These are phyloP conservation scores for Smutsia temminckii DNA, from an alignment of 2,797 vertebrate species.

Conservation along the genomic window DNA sequence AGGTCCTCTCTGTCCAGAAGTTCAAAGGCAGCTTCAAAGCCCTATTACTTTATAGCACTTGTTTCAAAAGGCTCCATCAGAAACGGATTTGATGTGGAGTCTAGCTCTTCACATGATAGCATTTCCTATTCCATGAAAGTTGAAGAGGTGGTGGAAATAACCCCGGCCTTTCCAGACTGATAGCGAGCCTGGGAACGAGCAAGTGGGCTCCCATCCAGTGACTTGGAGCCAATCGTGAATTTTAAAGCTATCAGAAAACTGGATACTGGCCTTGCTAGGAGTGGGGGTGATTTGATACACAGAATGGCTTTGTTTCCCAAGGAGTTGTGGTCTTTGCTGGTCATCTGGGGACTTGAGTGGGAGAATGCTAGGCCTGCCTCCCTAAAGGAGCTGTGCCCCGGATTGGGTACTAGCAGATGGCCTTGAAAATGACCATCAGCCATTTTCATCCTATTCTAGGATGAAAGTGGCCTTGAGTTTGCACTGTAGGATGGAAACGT, in stretches of 20 bases:
- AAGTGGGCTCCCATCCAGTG: slow-evolving; percentile 49
- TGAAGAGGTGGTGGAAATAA: slow-evolving; percentile 44
- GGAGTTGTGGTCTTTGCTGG: slow-evolving; percentile 36
- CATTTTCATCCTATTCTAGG: background rate
- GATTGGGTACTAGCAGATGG: background rate
- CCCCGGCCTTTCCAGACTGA: slow-evolving; percentile 47
- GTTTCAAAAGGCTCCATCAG: background rate
- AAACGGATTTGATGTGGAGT: background rate
- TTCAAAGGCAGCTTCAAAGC: background rate
- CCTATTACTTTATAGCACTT: background rate
- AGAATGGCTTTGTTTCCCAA: slow-evolving; percentile 63
- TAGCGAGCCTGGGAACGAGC: slow-evolving; percentile 57
- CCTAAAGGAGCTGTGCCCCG: background rate
- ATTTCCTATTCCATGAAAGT: slow-evolving; percentile 34
- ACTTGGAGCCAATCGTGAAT: slow-evolving; percentile 35
- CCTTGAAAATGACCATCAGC: background rate
- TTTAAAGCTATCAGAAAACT: slow-evolving; percentile 63
- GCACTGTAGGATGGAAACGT: background rate
- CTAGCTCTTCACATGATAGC: background rate
- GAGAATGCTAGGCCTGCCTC: background rate
- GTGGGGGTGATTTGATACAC: slow-evolving; percentile 26
- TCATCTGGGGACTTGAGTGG: slow-evolving; percentile 37
- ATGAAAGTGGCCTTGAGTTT: background rate
- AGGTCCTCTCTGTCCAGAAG: background rate
- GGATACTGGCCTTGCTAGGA: slow-evolving; percentile 51